phyloP scores from a whole-genome alignment of 1,140 invertebrate genomes.

The Drosophila tropicalis region DNA sequence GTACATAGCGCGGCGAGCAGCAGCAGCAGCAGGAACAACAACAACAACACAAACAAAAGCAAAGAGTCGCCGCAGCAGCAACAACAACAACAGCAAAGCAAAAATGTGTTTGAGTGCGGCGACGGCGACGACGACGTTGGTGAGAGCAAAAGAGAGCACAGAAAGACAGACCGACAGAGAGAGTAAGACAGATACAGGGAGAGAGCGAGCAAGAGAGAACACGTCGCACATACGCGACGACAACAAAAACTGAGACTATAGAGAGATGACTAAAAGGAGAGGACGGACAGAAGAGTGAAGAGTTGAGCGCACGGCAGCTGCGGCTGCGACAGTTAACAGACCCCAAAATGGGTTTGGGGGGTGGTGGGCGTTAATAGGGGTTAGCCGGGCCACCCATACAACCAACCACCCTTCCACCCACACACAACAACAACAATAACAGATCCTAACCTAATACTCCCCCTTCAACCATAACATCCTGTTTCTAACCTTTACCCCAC shows the following conservation, averaged over 20 bases:
- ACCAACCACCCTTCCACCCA: neutral
- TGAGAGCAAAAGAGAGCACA: slow-evolving; percentile 52
- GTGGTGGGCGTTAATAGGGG: slow-evolving; percentile 16
- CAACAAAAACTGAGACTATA: slow-evolving; percentile 44
- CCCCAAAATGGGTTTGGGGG: slow-evolving; percentile 5
- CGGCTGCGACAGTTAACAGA: slow-evolving; percentile 41
- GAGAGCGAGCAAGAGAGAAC: slow-evolving; percentile 52
- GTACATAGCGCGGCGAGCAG: slow-evolving; percentile 78
- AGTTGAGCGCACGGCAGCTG: slow-evolving; percentile 30
- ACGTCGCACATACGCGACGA: slow-evolving; percentile 74
- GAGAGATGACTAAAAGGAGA: slow-evolving; percentile 30
- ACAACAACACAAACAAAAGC: slow-evolving; percentile 70
- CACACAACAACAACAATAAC: slow-evolving; percentile 19
- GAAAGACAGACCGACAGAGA: slow-evolving; percentile 26
- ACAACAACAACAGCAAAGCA: slow-evolving; percentile 50
- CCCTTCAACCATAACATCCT: neutral
- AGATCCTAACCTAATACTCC: slow-evolving; percentile 15
- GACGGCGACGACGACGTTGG: slow-evolving; percentile 50
- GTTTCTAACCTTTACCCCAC: slow-evolving; percentile 20
- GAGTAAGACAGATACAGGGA: slow-evolving; percentile 23
- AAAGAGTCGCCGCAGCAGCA: slow-evolving; percentile 47
- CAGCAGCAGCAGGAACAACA: slow-evolving; percentile 39
- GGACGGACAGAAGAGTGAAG: slow-evolving; percentile 35
- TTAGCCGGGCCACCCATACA: slow-evolving; percentile 60
- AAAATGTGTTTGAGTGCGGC: slow-evolving; percentile 78